Percentiles rank a stretch among this genome's conserved stretches.
These are phyloP conservation scores for Macquaria australasica DNA, from an alignment of 2,113 vertebrate species.

Conservation along the genomic window DNA sequence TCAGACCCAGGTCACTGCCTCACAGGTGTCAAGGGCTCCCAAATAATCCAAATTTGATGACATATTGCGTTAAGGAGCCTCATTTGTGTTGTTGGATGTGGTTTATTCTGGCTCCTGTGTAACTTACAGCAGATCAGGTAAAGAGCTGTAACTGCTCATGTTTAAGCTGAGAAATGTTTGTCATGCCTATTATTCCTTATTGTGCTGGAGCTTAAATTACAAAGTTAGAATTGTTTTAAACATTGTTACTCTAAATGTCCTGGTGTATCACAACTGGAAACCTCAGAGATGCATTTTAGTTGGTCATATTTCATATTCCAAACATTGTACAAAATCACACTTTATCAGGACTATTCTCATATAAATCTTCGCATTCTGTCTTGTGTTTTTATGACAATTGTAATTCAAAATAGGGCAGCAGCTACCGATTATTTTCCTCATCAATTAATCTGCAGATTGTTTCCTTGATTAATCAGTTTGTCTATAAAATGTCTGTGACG, in stretches of 20 bases:
- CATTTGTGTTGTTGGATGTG: neutral
- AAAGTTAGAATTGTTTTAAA: no score
- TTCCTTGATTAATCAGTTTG: neutral
- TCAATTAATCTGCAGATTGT: neutral
- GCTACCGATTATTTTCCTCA: neutral
- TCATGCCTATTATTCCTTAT: no score
- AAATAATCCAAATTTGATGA: neutral
- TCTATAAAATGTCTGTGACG: neutral
- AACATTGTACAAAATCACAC: neutral
- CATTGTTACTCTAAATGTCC: neutral
- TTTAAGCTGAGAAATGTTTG: no score
- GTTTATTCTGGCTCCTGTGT: neutral
- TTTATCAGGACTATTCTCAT: neutral
- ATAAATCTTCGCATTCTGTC: neutral
- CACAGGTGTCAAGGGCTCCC: slow-evolving; percentile 5
- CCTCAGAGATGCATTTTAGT: neutral
- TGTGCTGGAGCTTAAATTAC: neutral
- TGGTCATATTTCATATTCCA: neutral
- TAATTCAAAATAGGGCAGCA: neutral
- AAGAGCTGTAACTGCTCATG: neutral
- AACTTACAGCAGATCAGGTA: neutral
- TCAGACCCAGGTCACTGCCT: neutral
- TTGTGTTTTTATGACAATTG: neutral
- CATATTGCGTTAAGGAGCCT: neutral
- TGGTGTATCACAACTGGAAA: neutral